A percentile compares a stretch with the other conserved stretches of the same genome.
These are phyloP conservation scores for Leptinotarsa peninsularis DNA, from an alignment of 2,888 invertebrate genomes.

Conservation along the genomic window DNA sequence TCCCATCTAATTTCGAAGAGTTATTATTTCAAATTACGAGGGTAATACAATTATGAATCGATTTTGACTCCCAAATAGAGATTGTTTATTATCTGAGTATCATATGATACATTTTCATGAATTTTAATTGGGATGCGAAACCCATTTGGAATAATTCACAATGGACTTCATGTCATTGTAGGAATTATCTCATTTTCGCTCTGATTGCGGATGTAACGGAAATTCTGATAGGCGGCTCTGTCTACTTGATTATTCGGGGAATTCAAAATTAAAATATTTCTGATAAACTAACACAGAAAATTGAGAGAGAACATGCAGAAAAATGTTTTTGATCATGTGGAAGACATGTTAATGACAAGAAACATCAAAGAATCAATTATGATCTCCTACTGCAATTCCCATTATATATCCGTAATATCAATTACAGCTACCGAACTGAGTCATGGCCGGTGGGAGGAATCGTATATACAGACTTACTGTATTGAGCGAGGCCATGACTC, in stretches of 20 bases:
- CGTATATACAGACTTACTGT: too few species aligned
- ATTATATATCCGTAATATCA: too few species aligned
- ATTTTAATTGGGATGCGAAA: slow-evolving; percentile 22
- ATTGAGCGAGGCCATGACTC: too few species aligned
- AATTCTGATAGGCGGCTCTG: not conserved
- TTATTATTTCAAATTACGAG: not conserved
- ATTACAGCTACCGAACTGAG: too few species aligned
- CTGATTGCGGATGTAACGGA: not conserved
- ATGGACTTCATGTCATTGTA: slow-evolving; percentile 13
- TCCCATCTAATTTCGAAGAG: not conserved
- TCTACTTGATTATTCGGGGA: not conserved
- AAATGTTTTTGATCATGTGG: too few species aligned
- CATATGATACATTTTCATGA: slow-evolving; percentile 17
- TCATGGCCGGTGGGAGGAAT: too few species aligned
- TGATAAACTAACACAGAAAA: too few species aligned
- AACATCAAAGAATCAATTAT: too few species aligned
- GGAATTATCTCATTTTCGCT: slow-evolving; percentile 11
- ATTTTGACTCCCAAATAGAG: slow-evolving; percentile 25
- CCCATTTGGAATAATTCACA: slow-evolving; percentile 19
- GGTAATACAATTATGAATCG: slow-evolving; percentile 31
- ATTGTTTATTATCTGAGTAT: not conserved
- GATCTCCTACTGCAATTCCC: too few species aligned
- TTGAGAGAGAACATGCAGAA: too few species aligned
- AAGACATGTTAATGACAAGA: too few species aligned
- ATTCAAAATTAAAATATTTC: not conserved